Percentiles rank a stretch among this genome's conserved stretches.
Evolutionary conservation across 1,140 invertebrate species (phyloP).

Genomic region (Drosophila ficusphila): DNA sequence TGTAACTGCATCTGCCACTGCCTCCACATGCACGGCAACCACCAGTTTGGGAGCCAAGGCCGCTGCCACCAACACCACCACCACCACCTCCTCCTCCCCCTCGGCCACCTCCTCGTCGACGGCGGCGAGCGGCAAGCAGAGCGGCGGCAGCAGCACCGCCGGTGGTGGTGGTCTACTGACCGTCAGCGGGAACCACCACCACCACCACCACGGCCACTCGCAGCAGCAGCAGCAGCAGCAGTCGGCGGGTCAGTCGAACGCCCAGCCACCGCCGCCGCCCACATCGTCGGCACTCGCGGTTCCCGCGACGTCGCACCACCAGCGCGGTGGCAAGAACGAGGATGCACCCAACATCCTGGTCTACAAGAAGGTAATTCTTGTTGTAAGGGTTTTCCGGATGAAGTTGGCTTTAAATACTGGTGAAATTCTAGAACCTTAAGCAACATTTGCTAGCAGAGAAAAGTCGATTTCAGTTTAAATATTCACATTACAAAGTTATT

Average conservation of each 20-base stretch:
- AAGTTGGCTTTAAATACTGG: too few relatives aligned
- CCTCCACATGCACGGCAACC: not conserved
- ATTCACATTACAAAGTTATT: not conserved
- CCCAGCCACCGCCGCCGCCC: slow-evolving; percentile 32
- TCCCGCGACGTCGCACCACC: slow-evolving; percentile 50
- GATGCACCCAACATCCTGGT: slow-evolving; percentile 84
- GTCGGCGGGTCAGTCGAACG: not conserved
- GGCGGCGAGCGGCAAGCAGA: slow-evolving; percentile 24
- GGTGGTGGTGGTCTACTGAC: slow-evolving; percentile 53
- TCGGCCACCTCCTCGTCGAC: slow-evolving; percentile 31
- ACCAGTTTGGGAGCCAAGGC: not conserved
- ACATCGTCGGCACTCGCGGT: slow-evolving; percentile 16
- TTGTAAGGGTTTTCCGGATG: too few relatives aligned
- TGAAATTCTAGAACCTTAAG: too few relatives aligned
- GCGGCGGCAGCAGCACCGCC: slow-evolving; percentile 29
- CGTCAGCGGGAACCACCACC: slow-evolving; percentile 70
- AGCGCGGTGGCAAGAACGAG: slow-evolving; percentile 71
- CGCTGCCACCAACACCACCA: slow-evolving; percentile 13
- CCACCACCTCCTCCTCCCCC: slow-evolving; percentile 12
- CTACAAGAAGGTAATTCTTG: slow-evolving; percentile 82
- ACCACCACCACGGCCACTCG: slow-evolving; percentile 54
- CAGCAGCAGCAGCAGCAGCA: slow-evolving; percentile 27
- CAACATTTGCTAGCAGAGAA: too few relatives aligned
- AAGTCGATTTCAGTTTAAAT: too few relatives aligned
- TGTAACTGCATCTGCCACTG: too few relatives aligned